A percentile compares a stretch with the other conserved stretches of the same genome.
phyloP scores from a whole-genome alignment of 2,888 invertebrate genomes.

The Lobophora halterata region DNA sequence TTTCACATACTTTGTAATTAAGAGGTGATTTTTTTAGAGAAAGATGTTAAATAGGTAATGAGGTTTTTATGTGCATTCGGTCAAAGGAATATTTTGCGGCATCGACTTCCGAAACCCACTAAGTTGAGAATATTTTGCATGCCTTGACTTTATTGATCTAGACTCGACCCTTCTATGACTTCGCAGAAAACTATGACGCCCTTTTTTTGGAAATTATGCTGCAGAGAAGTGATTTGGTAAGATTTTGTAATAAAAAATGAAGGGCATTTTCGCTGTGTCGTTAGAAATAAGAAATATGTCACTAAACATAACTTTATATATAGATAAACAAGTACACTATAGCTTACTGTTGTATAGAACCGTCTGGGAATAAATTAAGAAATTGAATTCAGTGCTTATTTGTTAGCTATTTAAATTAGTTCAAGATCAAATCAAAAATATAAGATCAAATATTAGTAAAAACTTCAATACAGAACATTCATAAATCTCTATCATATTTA shows the following conservation, averaged over 20 bases:
- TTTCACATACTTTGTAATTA: not conserved
- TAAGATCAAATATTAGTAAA: no score
- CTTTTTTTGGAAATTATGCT: slow-evolving; percentile 28
- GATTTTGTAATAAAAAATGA: slow-evolving; percentile 10
- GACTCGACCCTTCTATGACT: slow-evolving; percentile 44
- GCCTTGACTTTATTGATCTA: slow-evolving; percentile 39
- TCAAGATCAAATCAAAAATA: no score
- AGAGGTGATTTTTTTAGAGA: not conserved
- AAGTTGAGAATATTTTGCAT: slow-evolving; percentile 51
- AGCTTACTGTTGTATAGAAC: no score
- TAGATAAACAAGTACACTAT: no score
- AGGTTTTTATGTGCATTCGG: slow-evolving; percentile 31
- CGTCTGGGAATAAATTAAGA: no score
- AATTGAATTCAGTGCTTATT: no score
- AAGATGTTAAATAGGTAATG: slow-evolving; percentile 16
- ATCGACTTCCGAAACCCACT: slow-evolving; percentile 41
- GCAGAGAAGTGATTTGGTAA: slow-evolving; percentile 14
- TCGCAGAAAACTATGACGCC: slow-evolving; percentile 36
- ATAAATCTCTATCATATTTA: slow-evolving; percentile 37
- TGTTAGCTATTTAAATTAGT: no score
- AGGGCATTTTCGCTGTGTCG: slow-evolving; percentile 1
- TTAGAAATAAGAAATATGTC: not conserved
- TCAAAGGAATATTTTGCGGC: slow-evolving; percentile 39
- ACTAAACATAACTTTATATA: no score
- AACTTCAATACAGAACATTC: no score